Percentiles rank a stretch among this genome's conserved stretches.
phyloP scores from a whole-genome alignment of 2,888 invertebrate genomes.

The Trichopria drosophilae region DNA sequence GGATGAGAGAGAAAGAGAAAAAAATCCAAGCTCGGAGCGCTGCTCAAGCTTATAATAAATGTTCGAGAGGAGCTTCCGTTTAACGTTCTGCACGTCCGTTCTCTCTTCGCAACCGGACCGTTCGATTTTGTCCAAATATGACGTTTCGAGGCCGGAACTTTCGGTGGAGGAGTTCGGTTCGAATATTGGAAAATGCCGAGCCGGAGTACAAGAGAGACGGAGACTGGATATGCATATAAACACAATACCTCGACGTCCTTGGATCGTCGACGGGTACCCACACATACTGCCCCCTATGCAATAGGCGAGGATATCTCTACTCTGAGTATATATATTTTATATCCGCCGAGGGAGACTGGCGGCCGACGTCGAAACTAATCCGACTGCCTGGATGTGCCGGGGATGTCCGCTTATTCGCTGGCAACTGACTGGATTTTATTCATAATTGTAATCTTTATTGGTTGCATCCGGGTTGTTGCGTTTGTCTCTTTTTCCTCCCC shows the following conservation, averaged over 20 bases:
- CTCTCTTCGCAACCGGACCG: conserved; percentile 38
- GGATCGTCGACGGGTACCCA: too few species aligned
- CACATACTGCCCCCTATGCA: conserved; percentile 12
- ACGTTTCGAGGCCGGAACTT: conserved; percentile 50
- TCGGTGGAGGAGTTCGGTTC: conserved; percentile 51
- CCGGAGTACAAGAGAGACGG: conserved; percentile 48
- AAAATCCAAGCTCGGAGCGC: conserved; percentile 40
- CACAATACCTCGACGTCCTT: conserved; percentile 54
- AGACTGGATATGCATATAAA: conserved; percentile 57
- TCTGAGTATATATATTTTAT: conserved; percentile 28
- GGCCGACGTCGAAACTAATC: too few species aligned
- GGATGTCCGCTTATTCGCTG: too few species aligned
- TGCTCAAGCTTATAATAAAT: conserved; percentile 54
- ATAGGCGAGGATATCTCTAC: conserved; percentile 23
- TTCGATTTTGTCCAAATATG: conserved; percentile 58
- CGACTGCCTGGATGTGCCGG: too few species aligned
- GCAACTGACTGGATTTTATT: too few species aligned
- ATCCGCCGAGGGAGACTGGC: neutral
- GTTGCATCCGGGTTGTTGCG: too few species aligned
- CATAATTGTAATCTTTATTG: too few species aligned
- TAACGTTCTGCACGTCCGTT: conserved; percentile 2
- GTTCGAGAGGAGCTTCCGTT: conserved; percentile 43
- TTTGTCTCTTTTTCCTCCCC: too few species aligned
- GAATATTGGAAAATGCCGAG: conserved; percentile 58
- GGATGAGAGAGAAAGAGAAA: conserved; percentile 14